A percentile compares a stretch with the other conserved stretches of the same genome.
Conservation (phyloP, 2,797 vertebrate genomes). For the Loris lydekkerianus region DNA sequence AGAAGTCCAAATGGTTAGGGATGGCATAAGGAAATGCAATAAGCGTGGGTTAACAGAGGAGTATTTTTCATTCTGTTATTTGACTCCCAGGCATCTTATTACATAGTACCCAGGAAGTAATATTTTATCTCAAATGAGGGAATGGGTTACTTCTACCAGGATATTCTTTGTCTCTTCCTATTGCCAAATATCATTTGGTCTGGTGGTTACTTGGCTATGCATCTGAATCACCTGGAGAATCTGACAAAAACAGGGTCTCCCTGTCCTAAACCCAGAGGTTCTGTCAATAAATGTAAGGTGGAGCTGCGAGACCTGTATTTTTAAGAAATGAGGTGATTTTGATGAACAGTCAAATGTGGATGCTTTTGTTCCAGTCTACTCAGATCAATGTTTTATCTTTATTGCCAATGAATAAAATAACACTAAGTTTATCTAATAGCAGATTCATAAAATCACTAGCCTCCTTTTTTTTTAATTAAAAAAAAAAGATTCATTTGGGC, state of each 20-base stretch:
- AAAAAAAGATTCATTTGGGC: too few species aligned
- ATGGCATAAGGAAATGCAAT: not conserved
- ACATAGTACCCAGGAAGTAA: not conserved
- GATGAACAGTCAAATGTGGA: not conserved
- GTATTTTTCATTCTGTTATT: not conserved
- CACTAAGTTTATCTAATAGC: not conserved
- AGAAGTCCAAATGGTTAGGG: not conserved
- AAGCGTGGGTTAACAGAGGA: not conserved
- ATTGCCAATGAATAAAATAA: constrained; percentile 1
- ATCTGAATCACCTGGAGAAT: not conserved
- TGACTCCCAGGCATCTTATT: not conserved
- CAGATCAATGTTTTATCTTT: not conserved
- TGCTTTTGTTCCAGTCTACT: not conserved
- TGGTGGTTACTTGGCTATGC: not conserved
- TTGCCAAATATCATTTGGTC: not conserved
- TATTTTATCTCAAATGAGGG: not conserved
- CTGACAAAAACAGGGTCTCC: not conserved
- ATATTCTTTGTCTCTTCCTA: not conserved
- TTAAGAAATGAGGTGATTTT: not conserved
- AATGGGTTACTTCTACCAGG: not conserved
- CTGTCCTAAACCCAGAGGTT: not conserved
- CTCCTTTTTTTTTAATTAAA: constrained; percentile 13
- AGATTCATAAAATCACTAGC: not conserved
- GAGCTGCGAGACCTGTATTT: not conserved
- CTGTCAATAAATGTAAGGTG: constrained; percentile 28